Evolutionary conservation across 2,113 vertebrate genomes (phyloP).

Genomic region (Charina bottae): DNA sequence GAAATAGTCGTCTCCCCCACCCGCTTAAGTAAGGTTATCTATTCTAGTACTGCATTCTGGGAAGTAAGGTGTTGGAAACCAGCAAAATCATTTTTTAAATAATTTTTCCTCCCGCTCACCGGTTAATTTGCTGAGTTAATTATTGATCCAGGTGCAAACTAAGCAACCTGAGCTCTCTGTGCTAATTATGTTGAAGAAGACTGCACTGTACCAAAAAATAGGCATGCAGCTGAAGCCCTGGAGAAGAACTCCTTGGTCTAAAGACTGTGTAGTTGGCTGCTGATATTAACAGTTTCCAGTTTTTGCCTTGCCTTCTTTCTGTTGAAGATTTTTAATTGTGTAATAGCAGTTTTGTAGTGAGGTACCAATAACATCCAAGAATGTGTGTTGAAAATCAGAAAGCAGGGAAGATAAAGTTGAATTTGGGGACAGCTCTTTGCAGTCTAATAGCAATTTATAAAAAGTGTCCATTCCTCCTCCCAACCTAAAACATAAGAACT

Average conservation of each 20-base stretch:
- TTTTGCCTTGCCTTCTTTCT: background rate
- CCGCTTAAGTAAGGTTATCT: background rate
- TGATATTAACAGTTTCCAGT: background rate
- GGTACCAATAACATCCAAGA: background rate
- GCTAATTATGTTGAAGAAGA: background rate
- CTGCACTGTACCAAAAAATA: background rate
- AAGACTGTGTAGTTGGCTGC: rapidly evolving
- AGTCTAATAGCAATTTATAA: background rate
- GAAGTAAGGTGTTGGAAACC: background rate
- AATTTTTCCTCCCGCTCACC: background rate
- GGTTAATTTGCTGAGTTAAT: slow-evolving; percentile 54
- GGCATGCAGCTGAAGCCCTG: background rate
- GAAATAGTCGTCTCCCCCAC: background rate
- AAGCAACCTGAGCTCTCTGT: slow-evolving; percentile 13
- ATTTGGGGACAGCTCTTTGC: background rate
- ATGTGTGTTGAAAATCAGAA: background rate
- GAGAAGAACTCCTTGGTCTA: slow-evolving; percentile 1
- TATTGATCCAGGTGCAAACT: slow-evolving; percentile 51
- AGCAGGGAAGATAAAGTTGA: background rate
- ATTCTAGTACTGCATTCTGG: background rate
- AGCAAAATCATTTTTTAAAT: background rate
- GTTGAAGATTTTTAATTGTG: background rate
- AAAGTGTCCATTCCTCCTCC: background rate
- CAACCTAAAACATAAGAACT: background rate
- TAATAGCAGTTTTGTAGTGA: background rate